These are phyloP conservation scores for Phyto melanocephala DNA, from an alignment of 2,888 invertebrate species.

Conservation along the genomic window DNA sequence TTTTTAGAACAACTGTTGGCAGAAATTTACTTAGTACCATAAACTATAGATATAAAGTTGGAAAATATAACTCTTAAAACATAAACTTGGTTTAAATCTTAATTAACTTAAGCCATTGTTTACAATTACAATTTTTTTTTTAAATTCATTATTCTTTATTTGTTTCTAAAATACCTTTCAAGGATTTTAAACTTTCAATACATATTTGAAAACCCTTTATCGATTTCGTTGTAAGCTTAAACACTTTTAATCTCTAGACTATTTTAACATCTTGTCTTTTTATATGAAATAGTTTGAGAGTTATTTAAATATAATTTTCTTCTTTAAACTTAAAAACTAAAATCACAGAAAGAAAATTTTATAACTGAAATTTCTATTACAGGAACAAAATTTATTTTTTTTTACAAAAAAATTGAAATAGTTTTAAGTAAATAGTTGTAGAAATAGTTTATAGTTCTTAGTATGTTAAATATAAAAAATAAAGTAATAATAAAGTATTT, in stretches of 20 bases:
- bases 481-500: too few relatives aligned
- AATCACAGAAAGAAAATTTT: slow-evolving; percentile 62
- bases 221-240: not conserved
- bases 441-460: not conserved
- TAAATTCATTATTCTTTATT: too few relatives aligned
- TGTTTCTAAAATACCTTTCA: too few relatives aligned
- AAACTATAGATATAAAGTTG: too few relatives aligned
- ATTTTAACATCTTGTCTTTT: not conserved
- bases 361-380: slow-evolving; percentile 47
- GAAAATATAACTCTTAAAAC: too few relatives aligned
- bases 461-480: too few relatives aligned
- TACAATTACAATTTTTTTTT: too few relatives aligned
- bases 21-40: too few relatives aligned
- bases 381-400: slow-evolving; percentile 55
- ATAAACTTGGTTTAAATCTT: too few relatives aligned
- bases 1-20: too few relatives aligned
- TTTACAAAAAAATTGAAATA: slow-evolving; percentile 28
- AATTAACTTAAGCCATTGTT: too few relatives aligned
- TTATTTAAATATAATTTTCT: not conserved
- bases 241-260: not conserved
- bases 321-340: slow-evolving; percentile 58
- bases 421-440: slow-evolving; percentile 17
- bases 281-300: not conserved
- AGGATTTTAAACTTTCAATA: too few relatives aligned
- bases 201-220: not conserved